These are phyloP conservation scores for Oenanthe oenanthe DNA, from an alignment of 2,113 vertebrate genomes.

Conservation along the genomic window DNA sequence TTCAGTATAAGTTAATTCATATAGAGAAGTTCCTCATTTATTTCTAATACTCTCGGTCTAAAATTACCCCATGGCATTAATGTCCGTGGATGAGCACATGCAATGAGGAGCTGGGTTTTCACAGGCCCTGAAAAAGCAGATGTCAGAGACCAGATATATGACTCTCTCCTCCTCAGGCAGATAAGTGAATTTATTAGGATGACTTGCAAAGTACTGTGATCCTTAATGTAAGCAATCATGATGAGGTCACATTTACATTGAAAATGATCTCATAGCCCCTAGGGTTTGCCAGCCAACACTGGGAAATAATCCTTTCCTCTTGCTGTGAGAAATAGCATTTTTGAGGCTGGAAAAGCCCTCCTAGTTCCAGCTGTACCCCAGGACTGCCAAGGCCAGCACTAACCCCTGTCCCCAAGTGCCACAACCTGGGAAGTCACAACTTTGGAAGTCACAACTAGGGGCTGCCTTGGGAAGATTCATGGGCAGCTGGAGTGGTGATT, in stretches of 20 bases:
- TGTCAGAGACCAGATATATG: not conserved
- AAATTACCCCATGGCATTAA: rapidly evolving
- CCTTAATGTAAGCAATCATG: not conserved
- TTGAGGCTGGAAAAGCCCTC: not conserved
- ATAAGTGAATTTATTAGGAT: slow-evolving; percentile 40
- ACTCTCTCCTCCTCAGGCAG: not conserved
- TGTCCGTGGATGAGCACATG: rapidly evolving
- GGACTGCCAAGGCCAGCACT: not conserved
- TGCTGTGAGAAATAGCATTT: not conserved
- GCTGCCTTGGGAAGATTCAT: not conserved
- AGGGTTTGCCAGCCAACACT: not conserved
- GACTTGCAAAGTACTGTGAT: slow-evolving; percentile 32
- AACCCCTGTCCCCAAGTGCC: rapidly evolving
- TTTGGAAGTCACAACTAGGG: not conserved
- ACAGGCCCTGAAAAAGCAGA: not conserved
- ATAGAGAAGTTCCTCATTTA: not conserved
- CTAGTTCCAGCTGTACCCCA: rapidly evolving
- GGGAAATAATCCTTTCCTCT: not conserved
- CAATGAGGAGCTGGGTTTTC: not conserved
- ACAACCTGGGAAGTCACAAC: rapidly evolving
- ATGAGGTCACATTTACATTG: slow-evolving; percentile 41
- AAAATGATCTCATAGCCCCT: slow-evolving; percentile 28
- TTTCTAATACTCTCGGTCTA: not conserved
- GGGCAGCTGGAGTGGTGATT: not conserved
- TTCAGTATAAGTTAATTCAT: not conserved